Base-by-base conservation (phyloP, 2,113 vertebrate genomes). In the Trichechus manatus region DNA sequence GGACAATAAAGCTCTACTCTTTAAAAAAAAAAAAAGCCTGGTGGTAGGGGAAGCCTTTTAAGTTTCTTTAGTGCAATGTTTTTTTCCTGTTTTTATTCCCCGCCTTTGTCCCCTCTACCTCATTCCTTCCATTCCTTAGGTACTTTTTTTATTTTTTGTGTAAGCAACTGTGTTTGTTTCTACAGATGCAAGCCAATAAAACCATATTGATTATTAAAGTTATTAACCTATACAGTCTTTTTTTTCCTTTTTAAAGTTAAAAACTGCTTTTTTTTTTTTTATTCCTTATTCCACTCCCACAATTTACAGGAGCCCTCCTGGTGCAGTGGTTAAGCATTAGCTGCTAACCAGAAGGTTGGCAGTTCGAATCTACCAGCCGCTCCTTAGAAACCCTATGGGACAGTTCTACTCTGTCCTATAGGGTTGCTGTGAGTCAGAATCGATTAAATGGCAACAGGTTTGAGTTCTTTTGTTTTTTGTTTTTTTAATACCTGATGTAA, bases 41-140 rank as follows among this genome's bases (percentile, higher is more conserved):
- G 9, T 19, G 19, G 19, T 61, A 23, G 19, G 20, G 5, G 19
- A 23, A 61, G 59, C 59, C 59, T 61, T 61, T 61, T 20, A 63
- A 53, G 44, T 90, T 79, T 81, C 42, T 90, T 77, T 61, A 80
- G 31, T 90, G 50, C 20, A 90, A 9, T 91, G 39, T 39, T 39
- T 90, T 64, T 89, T 89, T 87, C 68, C 25, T 47, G 53, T 4
- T 64, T 86, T 94, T 88, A 36, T 94, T 59, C 5, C 70, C 50
- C 17, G 36, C 23, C 42, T 92, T 31, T 87, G 33, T 94, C 89
- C 72, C 31, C 39, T 56, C 7, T 56, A 33, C 66, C 31, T 8
- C 47, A 22, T 25, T 82, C 59, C 29, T 64, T 56, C 53, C 27
- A 44, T 90, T 95, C 64, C 53, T 94, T 90, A 31, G 39, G 56